Evolutionary conservation across 2,797 vertebrate genomes (phyloP), one percentile per base, ranked within the genome.

Genomic region (Sebastes matsubarae): DNA sequence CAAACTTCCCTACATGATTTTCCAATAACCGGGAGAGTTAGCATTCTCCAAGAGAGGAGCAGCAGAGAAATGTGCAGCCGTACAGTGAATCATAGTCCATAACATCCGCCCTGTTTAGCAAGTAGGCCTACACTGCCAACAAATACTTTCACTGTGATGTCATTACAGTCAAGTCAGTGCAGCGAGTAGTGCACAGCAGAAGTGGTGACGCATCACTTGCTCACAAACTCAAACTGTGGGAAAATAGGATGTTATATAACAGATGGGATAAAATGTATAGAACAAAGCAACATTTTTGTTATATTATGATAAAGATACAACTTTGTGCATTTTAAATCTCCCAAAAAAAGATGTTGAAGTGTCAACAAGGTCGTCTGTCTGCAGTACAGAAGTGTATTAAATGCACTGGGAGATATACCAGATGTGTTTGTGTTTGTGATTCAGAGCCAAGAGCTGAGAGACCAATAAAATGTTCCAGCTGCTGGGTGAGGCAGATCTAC

Each of bases 111-210:
- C 93, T 89, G 89, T 88, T 92, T 84, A 87, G 86, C 75, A 61
- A 83, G 34, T 57, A 69, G 67, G 68, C 52, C 30, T 55, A 72
- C 69, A 55, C 70, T 77, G 92, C 91, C 91, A 94, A 85, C 78
- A 92, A 86, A 96, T 96, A 87, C 68, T 94, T 96, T 85, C 71
- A 91, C 85, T 79, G 87, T 96, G 95, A 96, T 90, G 95, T 96
- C 93, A 96, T 83, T 64, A 32, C 50, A 68, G 82, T 87, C 81
- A 82, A 79, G 78, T 91, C 81, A 79, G 81, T n/a, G 72, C 83
- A 82, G 63, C 52, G 27, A 46, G 77, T 30, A 18, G 67, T 76
- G 61, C 55, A 76, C 83, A 85, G 84, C 84, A 54, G 72, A 73
- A 78, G 29, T 32, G 38, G 57, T 78, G 74, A 83, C 55, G 25